Evolutionary conservation across 2,797 vertebrate genomes (phyloP).

Genomic region (Momotus momota): DNA sequence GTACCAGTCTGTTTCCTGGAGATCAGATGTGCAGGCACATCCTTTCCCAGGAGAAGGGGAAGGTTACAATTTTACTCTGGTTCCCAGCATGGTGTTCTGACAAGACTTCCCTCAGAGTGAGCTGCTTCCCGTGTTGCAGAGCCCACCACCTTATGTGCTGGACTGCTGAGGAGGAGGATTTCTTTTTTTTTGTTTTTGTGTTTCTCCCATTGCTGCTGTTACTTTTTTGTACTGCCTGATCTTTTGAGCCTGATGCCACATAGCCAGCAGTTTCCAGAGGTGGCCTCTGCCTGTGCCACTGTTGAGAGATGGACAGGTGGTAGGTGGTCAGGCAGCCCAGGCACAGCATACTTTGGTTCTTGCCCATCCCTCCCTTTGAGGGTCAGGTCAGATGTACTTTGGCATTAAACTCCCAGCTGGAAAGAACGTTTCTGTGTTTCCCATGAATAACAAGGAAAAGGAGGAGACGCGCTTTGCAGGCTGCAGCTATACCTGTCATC

Average conservation of each 20-base stretch:
- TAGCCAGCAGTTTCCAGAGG: not conserved
- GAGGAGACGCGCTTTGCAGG: not conserved
- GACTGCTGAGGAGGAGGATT: not conserved
- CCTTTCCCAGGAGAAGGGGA: not conserved
- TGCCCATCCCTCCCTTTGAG: not conserved
- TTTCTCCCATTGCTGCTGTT: not conserved
- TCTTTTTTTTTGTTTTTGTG: not conserved
- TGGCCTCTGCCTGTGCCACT: accelerated
- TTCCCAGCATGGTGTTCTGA: not conserved
- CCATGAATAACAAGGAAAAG: not conserved
- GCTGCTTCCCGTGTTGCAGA: accelerated
- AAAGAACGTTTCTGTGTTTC: not conserved
- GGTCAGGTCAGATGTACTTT: not conserved
- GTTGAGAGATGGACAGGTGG: accelerated
- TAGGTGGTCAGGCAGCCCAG: not conserved
- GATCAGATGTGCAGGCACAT: not conserved
- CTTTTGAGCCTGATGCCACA: not conserved
- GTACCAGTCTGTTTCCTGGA: not conserved
- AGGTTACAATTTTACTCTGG: not conserved
- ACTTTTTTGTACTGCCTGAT: not conserved
- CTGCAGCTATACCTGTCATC: not conserved
- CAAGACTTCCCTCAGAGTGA: accelerated
- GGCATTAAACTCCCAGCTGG: not conserved
- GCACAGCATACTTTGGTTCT: accelerated
- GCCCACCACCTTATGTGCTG: accelerated